Base-by-base conservation (phyloP, 2,113 vertebrate genomes). In the Misgurnus mizolepis region DNA sequence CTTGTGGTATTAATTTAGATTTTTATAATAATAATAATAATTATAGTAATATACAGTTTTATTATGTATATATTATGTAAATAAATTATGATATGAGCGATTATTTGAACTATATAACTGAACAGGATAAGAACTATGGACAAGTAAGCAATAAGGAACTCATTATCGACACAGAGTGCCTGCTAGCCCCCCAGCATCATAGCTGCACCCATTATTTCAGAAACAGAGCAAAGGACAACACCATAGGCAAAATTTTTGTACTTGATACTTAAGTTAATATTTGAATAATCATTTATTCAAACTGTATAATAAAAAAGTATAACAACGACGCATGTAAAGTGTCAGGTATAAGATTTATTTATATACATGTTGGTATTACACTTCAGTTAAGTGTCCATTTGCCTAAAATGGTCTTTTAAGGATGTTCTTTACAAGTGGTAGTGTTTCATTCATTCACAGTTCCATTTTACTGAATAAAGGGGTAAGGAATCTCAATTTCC, bases 401-500 rank as follows among this genome's bases (percentile, higher is more conserved):
- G 68, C 39, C 77, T 83, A 80, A 67, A 8, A 75, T 80, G 79
- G 9, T 50, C 17, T 47, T 56, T 61, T 18, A 78, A 79, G 76
- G 56, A 74, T 80, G 58, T 79, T 17, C 55, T 27, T 73, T 27
- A 12, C 39, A 87, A 85, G 66, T 85, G 81, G 86, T 85, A 83
- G 85, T 88, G 83, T 91, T 90, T 83, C 78, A 55, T 77, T 61
- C n/a, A 78, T 58, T 84, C 76, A 75, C 17, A 66, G 49, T 62
- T 86, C 76, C 55, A 88, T 66, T 83, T 93, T 83, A 91, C 86
- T 88, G 86, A 88, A 70, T 76, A 82, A 94, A 90, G 50, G 86
- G 67, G 80, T 91, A 88, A 78, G 92, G 94, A 76, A 95, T 82
- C 53, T 93, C 91, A 82, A 96, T 84, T 83, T 88, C 93, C 64